Evolutionary conservation across 1,140 invertebrate genomes (phyloP), one percentile per base, ranked within the genome.

Genomic region (Bombus superbus): DNA sequence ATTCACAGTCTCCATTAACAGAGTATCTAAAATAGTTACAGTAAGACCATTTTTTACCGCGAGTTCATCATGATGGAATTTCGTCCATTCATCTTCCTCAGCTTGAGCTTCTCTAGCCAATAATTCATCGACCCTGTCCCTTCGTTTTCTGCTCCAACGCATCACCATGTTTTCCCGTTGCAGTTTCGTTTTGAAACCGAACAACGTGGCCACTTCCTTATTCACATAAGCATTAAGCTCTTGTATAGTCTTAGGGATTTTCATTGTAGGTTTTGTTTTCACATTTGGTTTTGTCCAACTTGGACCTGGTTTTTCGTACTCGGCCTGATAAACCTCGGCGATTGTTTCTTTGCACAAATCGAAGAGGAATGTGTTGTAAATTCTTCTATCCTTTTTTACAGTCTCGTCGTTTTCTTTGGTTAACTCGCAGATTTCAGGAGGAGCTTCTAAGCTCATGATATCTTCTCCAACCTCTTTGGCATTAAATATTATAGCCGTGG

Each of bases 91-190:
- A 10, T 96, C 94, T 92, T 98, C 97, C 90, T 97, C 97, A 47
- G 96, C 96, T 83, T 97, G 96, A 32, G 97, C 95, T 92, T 97
- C 97, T 68, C 96, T 93, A 4, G 97, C 96, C 57, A 98, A 93
- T 69, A 97, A 94, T 88, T 97, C 96, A 92, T 98, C 97, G 0
- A 98, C 97, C 83, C 96, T 95, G 90, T 98, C 97, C 59, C 97
- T 94, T 89, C 97, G 96, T 93, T 97, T 97, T 22, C 96, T 94
- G 79, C 96, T 96, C 96, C 97, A 97, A 89, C 96, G 95, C 92
- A 97, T 96, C 42, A 97, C 96, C 89, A 96, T 93, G 87, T 95
- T 96, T 91, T 97, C 96, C 38, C 96, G 95, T 62, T 95, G 93
- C 6, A 94, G 77, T 85, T 95, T 96, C 10, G 95, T 96, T 81